phyloP scores from a whole-genome alignment of 2,797 vertebrate species.

The Limnodromus scolopaceus region DNA sequence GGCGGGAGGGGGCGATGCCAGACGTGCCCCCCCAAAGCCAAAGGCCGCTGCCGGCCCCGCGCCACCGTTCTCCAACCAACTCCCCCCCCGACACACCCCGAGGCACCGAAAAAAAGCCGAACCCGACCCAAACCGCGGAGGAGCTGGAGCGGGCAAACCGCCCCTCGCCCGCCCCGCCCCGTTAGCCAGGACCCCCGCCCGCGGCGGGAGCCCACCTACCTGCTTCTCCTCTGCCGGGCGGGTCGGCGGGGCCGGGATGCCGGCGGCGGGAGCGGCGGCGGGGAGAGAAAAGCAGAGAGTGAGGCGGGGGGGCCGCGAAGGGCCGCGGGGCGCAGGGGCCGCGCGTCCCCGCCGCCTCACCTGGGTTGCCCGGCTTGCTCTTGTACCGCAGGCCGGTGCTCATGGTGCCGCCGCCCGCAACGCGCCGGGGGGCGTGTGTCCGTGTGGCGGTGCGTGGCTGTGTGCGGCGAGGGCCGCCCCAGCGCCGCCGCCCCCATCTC shows the following conservation, averaged over 20 bases:
- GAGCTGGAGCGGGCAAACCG: not conserved
- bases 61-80: not conserved
- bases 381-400: constrained; percentile 92
- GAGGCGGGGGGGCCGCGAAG: constrained; percentile 21
- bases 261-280: constrained; percentile 4
- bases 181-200: not conserved
- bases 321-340: constrained; percentile 13
- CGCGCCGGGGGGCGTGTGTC: not conserved
- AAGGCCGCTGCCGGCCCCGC: not conserved
- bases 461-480: not conserved
- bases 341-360: constrained; percentile 77
- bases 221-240: constrained; percentile 59
- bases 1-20: not conserved
- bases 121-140: not conserved
- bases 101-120: not conserved
- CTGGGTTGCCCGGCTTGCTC: constrained; percentile 92
- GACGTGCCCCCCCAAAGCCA: not conserved
- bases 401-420: constrained; percentile 77
- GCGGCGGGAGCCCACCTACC: constrained; percentile 44
- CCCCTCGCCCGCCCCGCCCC: not conserved
- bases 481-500: not conserved
- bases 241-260: constrained; percentile 14
- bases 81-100: not conserved
- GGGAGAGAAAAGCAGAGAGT: constrained; percentile 21
- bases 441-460: not conserved